phyloP scores from a whole-genome alignment of 1,140 invertebrate species.

The Euschistus heros region DNA sequence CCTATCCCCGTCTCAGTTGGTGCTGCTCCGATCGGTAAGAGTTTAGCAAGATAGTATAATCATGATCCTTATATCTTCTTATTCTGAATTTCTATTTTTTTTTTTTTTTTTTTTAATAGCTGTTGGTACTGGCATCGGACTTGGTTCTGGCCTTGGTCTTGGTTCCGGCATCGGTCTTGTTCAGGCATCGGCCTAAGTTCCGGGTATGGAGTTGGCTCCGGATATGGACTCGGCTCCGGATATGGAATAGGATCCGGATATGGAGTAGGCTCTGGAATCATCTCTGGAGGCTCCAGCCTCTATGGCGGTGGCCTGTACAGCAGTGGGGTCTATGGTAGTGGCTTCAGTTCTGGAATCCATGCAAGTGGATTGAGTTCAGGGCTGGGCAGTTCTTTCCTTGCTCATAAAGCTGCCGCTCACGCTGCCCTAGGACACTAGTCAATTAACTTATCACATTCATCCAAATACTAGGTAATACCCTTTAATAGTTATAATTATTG shows the following conservation, averaged over 20 bases:
- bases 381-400: too few species aligned
- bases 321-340: background rate
- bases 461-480: too few species aligned
- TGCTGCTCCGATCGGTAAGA: background rate
- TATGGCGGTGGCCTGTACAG: too few species aligned
- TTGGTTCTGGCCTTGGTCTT: background rate
- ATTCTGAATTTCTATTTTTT: background rate
- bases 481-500: too few species aligned
- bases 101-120: background rate
- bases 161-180: background rate
- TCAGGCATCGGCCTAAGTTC: background rate
- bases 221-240: background rate
- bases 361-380: too few species aligned
- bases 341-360: background rate
- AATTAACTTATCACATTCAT: too few species aligned
- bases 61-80: background rate
- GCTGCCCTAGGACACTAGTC: too few species aligned
- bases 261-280: background rate
- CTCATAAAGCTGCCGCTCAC: too few species aligned
- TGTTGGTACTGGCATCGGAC: background rate
- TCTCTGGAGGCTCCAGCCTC: background rate
- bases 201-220: background rate
- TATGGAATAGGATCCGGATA: background rate
- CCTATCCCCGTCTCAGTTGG: background rate
- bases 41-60: background rate